Percentiles rank a stretch among this genome's conserved stretches.
phyloP scores from a whole-genome alignment of 2,888 invertebrate species.

The Phengaris arion region DNA sequence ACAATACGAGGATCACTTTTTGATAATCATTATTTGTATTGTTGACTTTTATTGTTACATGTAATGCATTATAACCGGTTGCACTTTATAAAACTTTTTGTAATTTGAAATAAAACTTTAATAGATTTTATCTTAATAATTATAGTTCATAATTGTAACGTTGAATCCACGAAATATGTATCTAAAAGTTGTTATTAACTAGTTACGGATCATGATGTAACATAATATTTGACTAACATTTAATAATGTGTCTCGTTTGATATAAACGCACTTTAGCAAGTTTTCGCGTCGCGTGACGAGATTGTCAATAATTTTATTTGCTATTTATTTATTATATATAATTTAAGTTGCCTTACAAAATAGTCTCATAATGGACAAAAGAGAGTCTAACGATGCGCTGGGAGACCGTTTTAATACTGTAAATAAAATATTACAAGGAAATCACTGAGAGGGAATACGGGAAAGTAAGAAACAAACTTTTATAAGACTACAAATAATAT shows the following conservation, averaged over 20 bases:
- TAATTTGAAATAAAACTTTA: neutral
- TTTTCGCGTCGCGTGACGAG: constrained; percentile 42
- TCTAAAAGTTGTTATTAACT: too few relatives aligned
- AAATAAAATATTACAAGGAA: constrained; percentile 75
- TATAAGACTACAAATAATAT: constrained; percentile 28
- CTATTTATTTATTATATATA: too few relatives aligned
- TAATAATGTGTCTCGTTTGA: neutral
- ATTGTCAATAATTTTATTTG: constrained; percentile 58
- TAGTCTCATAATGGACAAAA: constrained; percentile 62
- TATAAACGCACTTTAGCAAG: constrained; percentile 46
- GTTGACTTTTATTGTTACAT: constrained; percentile 48
- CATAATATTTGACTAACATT: too few relatives aligned
- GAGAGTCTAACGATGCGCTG: constrained; percentile 59
- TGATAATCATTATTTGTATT: constrained; percentile 53
- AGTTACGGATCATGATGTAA: too few relatives aligned
- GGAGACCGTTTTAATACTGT: constrained; percentile 61
- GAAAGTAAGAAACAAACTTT: constrained; percentile 52
- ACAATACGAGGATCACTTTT: constrained; percentile 46
- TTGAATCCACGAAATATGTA: too few relatives aligned
- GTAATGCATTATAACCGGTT: constrained; percentile 25
- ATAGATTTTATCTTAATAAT: too few relatives aligned
- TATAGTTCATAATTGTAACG: too few relatives aligned
- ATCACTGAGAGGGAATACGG: constrained; percentile 58
- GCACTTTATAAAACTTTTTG: constrained; percentile 1
- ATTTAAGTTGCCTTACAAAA: constrained; percentile 53